Base-by-base conservation (phyloP, 2,113 vertebrate species). In the Erinaceus europaeus region DNA sequence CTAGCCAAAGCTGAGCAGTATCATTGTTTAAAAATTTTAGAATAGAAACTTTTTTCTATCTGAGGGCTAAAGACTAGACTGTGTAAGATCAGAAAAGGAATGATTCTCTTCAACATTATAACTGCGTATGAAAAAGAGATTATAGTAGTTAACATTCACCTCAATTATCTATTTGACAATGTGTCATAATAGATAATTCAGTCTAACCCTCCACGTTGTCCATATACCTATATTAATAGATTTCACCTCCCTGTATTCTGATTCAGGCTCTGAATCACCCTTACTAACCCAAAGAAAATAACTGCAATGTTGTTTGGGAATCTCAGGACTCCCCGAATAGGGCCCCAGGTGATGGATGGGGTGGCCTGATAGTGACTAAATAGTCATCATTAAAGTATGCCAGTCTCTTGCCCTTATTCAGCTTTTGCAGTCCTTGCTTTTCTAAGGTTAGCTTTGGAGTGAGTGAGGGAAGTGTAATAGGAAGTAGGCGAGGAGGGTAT, bases 281-380 rank as follows among this genome's bases (percentile, higher is more conserved):
- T 55, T 36, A 85, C 42, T 38, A n/a, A 52, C 62, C 59, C 68
- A 32, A 32, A 77, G 64, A 85, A 93, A 90, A 94, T 72, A 83
- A 82, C 23, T 40, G n/a, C n/a, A n/a, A n/a, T n/a, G n/a, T n/a
- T n/a, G n/a, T n/a, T n/a, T n/a, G n/a, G n/a, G n/a, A n/a, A n/a
- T n/a, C n/a, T n/a, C n/a, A n/a, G n/a, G n/a, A n/a, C n/a, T n/a
- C n/a, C n/a, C n/a, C n/a, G n/a, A n/a, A n/a, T n/a, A n/a, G n/a
- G n/a, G n/a, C n/a, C n/a, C n/a, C n/a, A n/a, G n/a, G n/a, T n/a
- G n/a, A n/a, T n/a, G n/a, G n/a, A n/a, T n/a, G n/a, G n/a, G n/a
- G n/a, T n/a, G n/a, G n/a, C n/a, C n/a, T n/a, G n/a, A n/a, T n/a
- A n/a, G n/a, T n/a, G n/a, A n/a, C n/a, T n/a, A n/a, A n/a, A n/a